Evolutionary conservation across 2,888 invertebrate genomes (phyloP), one percentile per base, ranked within the genome.

Genomic region (Sipha maydis): DNA sequence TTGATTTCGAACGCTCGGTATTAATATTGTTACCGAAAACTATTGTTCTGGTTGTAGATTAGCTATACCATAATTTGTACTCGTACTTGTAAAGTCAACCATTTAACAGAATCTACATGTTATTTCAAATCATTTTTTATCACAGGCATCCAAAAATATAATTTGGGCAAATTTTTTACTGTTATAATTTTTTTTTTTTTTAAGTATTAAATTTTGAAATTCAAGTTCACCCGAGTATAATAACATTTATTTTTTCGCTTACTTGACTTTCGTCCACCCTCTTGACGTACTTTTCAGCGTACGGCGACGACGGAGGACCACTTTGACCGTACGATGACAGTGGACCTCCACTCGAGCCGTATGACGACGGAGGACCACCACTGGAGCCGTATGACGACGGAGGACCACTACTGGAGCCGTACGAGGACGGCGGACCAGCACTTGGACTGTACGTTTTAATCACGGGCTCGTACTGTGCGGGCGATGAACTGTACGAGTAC

Each of bases 201-300:
- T 41, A 41, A 41, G 41, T 41, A 41, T 34, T 34, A 34, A 34
- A 34, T 4, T 34, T 34, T n/a, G n/a, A n/a, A n/a, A n/a, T n/a
- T 34, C 34, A 34, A 4, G 2, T 34, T 34, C 34, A 34, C 2
- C 4, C 34, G 34, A 34, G 4, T 34, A 34, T 34, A 34, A 4
- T 4, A 4, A 48, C 14, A 14, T 48, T 48, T 14, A 11, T 48
- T 48, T 48, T 11, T 69, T 5, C 5, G n/a, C 84, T 80, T 9
- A 80, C 79, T 3, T 38, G 73, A 71, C 25, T 79, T 1, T 76
- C 48, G 80, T 88, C 88, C 31, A 41, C 25, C 0, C 88, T 48
- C 19, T 82, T 88, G 77, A 78, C 34, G 80, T 88, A 88, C 19
- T 88, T 88, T 3, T 88, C 80, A 8, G 75, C 75, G 56, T 76